Base-by-base conservation (phyloP, 2,797 vertebrate species). In the Phrynocephalus guinanensis region DNA sequence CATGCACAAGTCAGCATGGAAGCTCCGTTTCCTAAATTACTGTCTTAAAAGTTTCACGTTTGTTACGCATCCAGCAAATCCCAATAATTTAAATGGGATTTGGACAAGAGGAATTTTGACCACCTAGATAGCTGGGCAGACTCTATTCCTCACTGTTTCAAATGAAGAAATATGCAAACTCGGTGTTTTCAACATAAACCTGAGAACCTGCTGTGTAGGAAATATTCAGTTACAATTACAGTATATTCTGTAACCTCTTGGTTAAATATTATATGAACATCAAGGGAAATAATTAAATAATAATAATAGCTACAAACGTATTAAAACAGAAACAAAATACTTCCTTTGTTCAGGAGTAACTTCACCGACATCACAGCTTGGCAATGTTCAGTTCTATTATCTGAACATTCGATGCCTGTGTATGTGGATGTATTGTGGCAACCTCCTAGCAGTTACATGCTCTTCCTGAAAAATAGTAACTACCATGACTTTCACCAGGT, bases 241-340 rank as follows among this genome's bases (percentile, higher is more conserved):
- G 52, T 56, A 66, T 88, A 89, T 38, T 85, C 73, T 52, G 86
- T 0, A 26, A 89, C 66, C 91, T 90, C 72, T 90, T 84, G 1
- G 30, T 89, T 83, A 38, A 44, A 0, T 68, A 9, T 88, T 91
- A 93, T 86, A 44, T 81, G 26, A 44, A 77, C 44, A 67, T 63
- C 26, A 87, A 60, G 33, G 76, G 8, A 82, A 5, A 87, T 26
- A 87, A 85, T 48, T 52, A 81, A 56, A 56, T 56, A 1, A 28
- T 22, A 48, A 38, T 18, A 84, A 86, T 76, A 85, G 1, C 20
- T 89, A 91, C 9, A 13, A 81, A 26, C 26, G 48, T 18, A 16
- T 67, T 84, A 84, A 83, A 89, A 77, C 20, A 83, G 60, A 87
- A 88, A 80, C 15, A 91, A 87, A 20, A 44, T 10, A 86, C 18